Evolutionary conservation across 2,888 invertebrate genomes (phyloP).

Genomic region (Selenia dentaria): DNA sequence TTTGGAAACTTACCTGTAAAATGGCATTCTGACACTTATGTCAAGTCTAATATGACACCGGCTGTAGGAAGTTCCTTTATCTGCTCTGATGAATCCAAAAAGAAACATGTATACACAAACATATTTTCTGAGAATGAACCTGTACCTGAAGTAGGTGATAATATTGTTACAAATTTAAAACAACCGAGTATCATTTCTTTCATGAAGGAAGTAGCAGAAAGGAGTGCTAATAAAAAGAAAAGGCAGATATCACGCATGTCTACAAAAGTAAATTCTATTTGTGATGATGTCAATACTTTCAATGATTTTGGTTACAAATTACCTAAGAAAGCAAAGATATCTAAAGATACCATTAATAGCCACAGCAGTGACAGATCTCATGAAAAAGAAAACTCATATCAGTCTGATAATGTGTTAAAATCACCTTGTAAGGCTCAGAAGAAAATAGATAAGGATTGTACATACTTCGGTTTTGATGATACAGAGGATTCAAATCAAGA

Average conservation of each 20-base stretch:
- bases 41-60: conserved; percentile 80
- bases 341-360: conserved; percentile 18
- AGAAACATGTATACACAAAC: conserved; percentile 76
- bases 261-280: conserved; percentile 51
- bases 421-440: conserved; percentile 36
- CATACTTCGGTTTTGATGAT: conserved; percentile 79
- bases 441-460: conserved; percentile 50
- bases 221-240: conserved; percentile 61
- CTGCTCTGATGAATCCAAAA: conserved; percentile 58
- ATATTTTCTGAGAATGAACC: conserved; percentile 50
- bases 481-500: conserved; percentile 63
- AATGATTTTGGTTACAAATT: conserved; percentile 25
- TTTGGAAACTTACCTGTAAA: conserved; percentile 70
- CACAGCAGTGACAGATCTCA: conserved; percentile 35
- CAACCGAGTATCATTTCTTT: conserved; percentile 77
- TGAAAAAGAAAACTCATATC: conserved; percentile 39
- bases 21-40: conserved; percentile 73
- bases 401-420: conserved; percentile 29
- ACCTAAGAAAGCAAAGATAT: conserved; percentile 33
- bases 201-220: conserved; percentile 69
- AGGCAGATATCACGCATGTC: conserved; percentile 51
- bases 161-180: conserved; percentile 53
- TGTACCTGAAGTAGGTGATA: conserved; percentile 48
- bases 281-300: conserved; percentile 46
- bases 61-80: conserved; percentile 75